Conservation (phyloP, 2,888 invertebrate species). For the Prosopocoilus inquinatus region DNA sequence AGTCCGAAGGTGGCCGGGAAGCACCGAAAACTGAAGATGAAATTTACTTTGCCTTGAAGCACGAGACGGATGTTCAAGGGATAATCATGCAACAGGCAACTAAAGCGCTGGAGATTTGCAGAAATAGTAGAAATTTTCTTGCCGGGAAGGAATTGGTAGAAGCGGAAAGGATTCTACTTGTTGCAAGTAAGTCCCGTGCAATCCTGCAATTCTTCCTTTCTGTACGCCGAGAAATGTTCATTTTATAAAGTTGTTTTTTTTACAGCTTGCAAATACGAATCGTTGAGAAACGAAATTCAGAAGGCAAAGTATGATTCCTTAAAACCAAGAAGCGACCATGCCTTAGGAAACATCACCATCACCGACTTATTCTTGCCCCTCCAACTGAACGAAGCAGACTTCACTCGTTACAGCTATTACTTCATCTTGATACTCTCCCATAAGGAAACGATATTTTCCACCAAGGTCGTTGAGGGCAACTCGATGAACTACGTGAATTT, state of each 20-base stretch:
- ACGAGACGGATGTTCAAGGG: constrained; percentile 34
- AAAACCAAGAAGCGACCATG: constrained; percentile 7
- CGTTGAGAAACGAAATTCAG: constrained; percentile 20
- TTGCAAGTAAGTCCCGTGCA: constrained; percentile 33
- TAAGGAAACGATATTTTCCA: constrained; percentile 39
- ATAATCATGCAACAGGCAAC: constrained; percentile 38
- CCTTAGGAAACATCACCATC: constrained; percentile 26
- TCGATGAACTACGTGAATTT: constrained; percentile 33
- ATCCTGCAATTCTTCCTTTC: not conserved
- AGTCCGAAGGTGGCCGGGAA: not conserved
- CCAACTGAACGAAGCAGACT: constrained; percentile 16
- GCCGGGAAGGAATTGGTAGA: constrained; percentile 29
- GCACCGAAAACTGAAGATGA: not conserved
- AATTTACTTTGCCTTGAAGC: constrained; percentile 12
- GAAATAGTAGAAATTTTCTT: constrained; percentile 9
- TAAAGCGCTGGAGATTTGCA: constrained; percentile 33
- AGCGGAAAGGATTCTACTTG: constrained; percentile 38
- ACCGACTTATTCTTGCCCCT: constrained; percentile 32
- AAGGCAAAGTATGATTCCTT: constrained; percentile 18
- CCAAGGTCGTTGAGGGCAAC: constrained; percentile 17
- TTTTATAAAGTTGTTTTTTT: not conserved
- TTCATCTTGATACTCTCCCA: constrained; percentile 43
- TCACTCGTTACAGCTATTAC: constrained; percentile 38
- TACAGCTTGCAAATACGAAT: constrained; percentile 21
- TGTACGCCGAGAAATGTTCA: too few relatives aligned